Evolutionary conservation across 1,140 invertebrate species (phyloP), one percentile per base, ranked within the genome.

Genomic region (Aplysia californica): DNA sequence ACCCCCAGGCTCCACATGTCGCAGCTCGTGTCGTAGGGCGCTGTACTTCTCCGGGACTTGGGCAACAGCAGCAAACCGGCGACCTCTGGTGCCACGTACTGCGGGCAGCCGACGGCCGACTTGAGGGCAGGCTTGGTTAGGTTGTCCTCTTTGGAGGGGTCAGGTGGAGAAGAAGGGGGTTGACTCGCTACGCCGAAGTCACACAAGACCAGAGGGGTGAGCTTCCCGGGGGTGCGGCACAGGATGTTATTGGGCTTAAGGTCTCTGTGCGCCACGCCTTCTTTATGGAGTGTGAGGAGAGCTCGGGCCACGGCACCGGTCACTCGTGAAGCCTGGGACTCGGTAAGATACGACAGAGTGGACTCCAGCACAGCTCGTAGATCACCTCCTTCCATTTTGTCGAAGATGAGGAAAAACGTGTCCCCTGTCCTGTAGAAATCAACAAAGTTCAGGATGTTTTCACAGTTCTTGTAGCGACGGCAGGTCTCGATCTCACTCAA

Each of bases 121-220:
- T 96, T 97, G 78, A 96, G 91, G 21, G n/a, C n/a, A n/a, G 98
- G 92, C 87, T 97, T 96, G 77, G 96, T 96, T 29, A 96, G n/a
- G n/a, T n/a, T 95, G 76, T 97, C 92, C 50, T 96, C 95, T 85
- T 95, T 95, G 38, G 91, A 91, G 44, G 93, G 92, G 77, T 94
- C 94, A 84, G 95, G 96, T 21, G 36, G 39, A 96, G n/a, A n/a
- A n/a, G n/a, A n/a, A n/a, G n/a, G n/a, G n/a, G n/a, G n/a, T n/a
- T n/a, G n/a, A n/a, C n/a, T n/a, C n/a, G n/a, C 97, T 75, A 99
- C 92, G 91, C 99, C 98, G 90, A 99, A 97, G 92, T 99, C 98
- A 92, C 97, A 99, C 77, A 99, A 94, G 91, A 98, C 98, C 68
- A 99, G 95, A 5, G 97, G 97, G 85, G 94, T 96, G 55, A 99